Percentiles rank a stretch among this genome's conserved stretches.
These are phyloP conservation scores for Ichneumoninae sp. DNA, from an alignment of 2,888 invertebrate genomes.

Conservation along the genomic window DNA sequence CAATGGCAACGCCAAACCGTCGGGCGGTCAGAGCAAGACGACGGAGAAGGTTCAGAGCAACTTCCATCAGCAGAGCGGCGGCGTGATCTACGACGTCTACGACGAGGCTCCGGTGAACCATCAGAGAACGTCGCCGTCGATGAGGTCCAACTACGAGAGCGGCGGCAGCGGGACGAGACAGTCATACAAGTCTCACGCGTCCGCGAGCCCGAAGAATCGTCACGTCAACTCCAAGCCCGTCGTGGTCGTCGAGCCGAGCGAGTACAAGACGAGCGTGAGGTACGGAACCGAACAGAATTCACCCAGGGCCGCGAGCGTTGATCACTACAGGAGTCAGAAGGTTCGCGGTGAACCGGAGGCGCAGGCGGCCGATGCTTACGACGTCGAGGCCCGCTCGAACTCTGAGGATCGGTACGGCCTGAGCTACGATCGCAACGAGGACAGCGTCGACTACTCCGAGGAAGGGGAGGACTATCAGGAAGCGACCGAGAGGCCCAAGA, in stretches of 20 bases:
- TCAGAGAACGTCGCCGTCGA: constrained; percentile 63
- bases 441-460: constrained; percentile 75
- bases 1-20: constrained; percentile 28
- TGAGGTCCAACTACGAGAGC: constrained; percentile 69
- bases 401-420: constrained; percentile 72
- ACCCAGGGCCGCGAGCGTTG: constrained; percentile 37
- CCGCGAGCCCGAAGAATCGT: constrained; percentile 40
- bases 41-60: constrained; percentile 72
- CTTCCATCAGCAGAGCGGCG: constrained; percentile 69
- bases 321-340: constrained; percentile 59
- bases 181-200: constrained; percentile 17
- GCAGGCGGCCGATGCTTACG: constrained; percentile 26
- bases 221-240: constrained; percentile 74
- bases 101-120: constrained; percentile 42
- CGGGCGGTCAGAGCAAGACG: constrained; percentile 67
- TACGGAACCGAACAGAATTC: constrained; percentile 64
- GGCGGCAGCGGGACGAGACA: constrained; percentile 33
- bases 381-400: constrained; percentile 53
- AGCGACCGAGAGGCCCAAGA: constrained; percentile 76
- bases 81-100: constrained; percentile 58
- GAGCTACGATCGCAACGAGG: constrained; percentile 75
- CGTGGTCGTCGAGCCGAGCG: constrained; percentile 74
- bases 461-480: constrained; percentile 79
- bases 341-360: constrained; percentile 19
- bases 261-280: constrained; percentile 73